A percentile compares a stretch with the other conserved stretches of the same genome.
These are phyloP conservation scores for Hormaphis cornu DNA, from an alignment of 1,140 invertebrate species.

Conservation along the genomic window DNA sequence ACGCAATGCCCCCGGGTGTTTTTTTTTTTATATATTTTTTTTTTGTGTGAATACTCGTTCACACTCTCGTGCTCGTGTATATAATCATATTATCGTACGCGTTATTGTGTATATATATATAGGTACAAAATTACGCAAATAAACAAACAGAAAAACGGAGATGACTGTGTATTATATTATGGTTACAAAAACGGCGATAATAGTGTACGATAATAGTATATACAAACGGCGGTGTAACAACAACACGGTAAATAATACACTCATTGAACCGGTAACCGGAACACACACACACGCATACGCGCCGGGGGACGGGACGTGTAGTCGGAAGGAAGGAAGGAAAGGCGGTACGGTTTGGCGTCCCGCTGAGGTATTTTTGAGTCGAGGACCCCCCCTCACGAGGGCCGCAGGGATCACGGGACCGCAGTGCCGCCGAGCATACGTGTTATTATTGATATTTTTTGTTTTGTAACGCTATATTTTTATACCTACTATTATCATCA, in stretches of 20 bases:
- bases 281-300: neutral
- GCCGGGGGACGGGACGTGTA: neutral
- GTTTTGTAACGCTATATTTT: too few relatives aligned
- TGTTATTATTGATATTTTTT: too few relatives aligned
- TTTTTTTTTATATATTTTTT: neutral
- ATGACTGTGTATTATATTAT: neutral
- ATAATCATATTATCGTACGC: conserved; percentile 1
- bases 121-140: neutral
- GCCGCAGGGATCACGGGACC: too few relatives aligned
- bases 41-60: conserved; percentile 12
- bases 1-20: neutral
- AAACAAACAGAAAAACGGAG: conserved; percentile 7
- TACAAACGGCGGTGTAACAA: conserved; percentile 15
- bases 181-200: neutral
- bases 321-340: neutral
- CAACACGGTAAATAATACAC: conserved; percentile 23
- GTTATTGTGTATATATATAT: neutral
- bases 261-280: conserved; percentile 30
- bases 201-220: too few relatives aligned
- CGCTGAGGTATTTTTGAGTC: conserved; percentile 25
- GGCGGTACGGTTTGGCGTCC: conserved; percentile 12
- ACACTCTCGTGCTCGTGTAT: conserved; percentile 1
- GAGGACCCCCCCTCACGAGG: too few relatives aligned
- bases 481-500: too few relatives aligned
- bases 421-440: too few relatives aligned